Percentiles rank a stretch among this genome's conserved stretches.
Evolutionary conservation across 1,140 invertebrate species (phyloP).

Genomic region (Drusus annulatus): DNA sequence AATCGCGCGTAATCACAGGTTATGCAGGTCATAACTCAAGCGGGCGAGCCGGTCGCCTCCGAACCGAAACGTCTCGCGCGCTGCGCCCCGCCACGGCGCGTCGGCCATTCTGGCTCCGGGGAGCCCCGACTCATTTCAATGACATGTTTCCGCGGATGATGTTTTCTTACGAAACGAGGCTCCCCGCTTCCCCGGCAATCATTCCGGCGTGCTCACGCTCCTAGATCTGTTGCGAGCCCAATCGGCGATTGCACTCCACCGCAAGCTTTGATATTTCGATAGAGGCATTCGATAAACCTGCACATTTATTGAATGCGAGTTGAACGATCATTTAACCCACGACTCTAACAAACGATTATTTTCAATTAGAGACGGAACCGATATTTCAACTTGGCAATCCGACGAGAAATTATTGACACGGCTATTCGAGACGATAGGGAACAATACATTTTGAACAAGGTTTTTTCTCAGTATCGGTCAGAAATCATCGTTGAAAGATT

Average conservation of each 20-base stretch:
- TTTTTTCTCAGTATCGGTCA: no score
- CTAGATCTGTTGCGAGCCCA: neutral
- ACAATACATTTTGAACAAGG: no score
- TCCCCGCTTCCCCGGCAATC: constrained; percentile 4
- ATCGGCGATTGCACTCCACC: neutral
- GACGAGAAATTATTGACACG: constrained; percentile 22
- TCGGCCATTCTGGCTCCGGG: constrained; percentile 26
- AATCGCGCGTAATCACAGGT: constrained; percentile 59
- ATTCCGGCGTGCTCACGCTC: neutral
- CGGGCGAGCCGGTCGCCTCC: constrained; percentile 25
- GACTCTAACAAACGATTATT: constrained; percentile 22
- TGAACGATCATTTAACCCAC: constrained; percentile 34
- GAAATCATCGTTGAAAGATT: no score
- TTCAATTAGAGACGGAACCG: constrained; percentile 19
- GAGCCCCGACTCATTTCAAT: constrained; percentile 43
- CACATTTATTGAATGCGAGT: constrained; percentile 26
- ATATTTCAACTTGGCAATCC: constrained; percentile 9
- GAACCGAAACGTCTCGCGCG: constrained; percentile 32
- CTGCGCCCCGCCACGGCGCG: neutral
- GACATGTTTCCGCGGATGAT: constrained; percentile 52
- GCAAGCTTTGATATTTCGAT: constrained; percentile 26
- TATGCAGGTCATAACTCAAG: constrained; percentile 57
- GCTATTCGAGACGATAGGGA: neutral
- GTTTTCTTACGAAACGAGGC: constrained; percentile 46
- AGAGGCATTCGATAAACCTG: constrained; percentile 3